Percentiles rank a stretch among this genome's conserved stretches.
Conservation (phyloP, 2,888 invertebrate genomes). For the Fragum whitleyi region DNA sequence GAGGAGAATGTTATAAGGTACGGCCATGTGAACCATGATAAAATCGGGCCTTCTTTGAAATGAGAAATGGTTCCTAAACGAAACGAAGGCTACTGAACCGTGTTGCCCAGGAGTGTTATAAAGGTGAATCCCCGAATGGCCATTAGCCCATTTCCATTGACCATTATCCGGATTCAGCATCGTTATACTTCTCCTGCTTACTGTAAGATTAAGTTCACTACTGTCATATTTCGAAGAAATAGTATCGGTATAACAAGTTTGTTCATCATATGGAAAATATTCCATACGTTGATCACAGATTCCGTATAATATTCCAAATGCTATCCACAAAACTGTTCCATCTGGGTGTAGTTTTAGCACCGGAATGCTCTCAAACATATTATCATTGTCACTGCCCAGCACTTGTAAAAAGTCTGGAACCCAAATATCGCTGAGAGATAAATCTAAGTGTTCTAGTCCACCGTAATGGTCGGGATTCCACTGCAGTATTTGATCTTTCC, state of each 20-base stretch:
- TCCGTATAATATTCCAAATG: background rate
- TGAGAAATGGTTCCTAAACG: background rate
- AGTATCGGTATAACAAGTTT: background rate
- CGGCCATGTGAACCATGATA: background rate
- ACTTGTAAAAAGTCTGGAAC: background rate
- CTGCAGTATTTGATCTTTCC: conserved; percentile 3
- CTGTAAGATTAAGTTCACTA: background rate
- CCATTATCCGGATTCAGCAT: background rate
- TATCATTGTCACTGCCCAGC: background rate
- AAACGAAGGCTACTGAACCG: background rate
- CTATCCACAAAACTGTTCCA: background rate
- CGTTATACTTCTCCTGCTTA: background rate
- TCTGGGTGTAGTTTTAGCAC: background rate
- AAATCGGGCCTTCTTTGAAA: background rate
- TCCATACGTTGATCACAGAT: conserved; percentile 10
- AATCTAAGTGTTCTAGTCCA: background rate
- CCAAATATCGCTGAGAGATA: background rate
- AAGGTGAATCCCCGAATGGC: background rate
- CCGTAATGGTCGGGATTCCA: background rate
- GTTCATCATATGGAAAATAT: conserved; percentile 7
- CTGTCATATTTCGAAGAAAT: background rate
- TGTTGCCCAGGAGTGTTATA: background rate
- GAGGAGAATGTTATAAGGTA: background rate
- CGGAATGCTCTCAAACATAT: background rate
- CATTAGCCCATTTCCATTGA: background rate